Percentiles rank a stretch among this genome's conserved stretches.
Evolutionary conservation across 1,140 invertebrate species (phyloP).

Genomic region (Euura saliciscinereae): DNA sequence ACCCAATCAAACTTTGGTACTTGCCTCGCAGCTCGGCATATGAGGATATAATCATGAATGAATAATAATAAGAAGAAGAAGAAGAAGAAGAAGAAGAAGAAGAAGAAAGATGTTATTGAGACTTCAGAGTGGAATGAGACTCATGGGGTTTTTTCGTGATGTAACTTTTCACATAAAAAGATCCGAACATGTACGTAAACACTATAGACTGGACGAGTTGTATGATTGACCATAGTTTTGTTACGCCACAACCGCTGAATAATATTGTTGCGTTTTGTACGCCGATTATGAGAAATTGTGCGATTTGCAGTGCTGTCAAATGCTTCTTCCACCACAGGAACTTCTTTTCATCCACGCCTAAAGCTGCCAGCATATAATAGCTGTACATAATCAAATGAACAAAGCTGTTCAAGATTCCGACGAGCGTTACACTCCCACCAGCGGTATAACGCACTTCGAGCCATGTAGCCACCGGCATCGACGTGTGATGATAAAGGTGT

Average conservation of each 20-base stretch:
- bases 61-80: no score
- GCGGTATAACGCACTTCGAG: constrained; percentile 80
- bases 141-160: no score
- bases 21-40: no score
- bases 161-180: constrained; percentile 82
- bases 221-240: constrained; percentile 70
- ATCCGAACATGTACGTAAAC: constrained; percentile 85
- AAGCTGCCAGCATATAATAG: constrained; percentile 82
- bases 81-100: no score
- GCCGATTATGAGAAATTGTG: constrained; percentile 83
- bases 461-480: constrained; percentile 80
- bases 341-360: constrained; percentile 82
- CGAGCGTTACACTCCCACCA: constrained; percentile 82
- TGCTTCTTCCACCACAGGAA: constrained; percentile 94
- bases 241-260: constrained; percentile 70
- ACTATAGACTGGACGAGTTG: constrained; percentile 76
- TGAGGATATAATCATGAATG: no score
- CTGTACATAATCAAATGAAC: constrained; percentile 86
- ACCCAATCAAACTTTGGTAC: no score
- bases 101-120: no score
- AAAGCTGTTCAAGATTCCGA: constrained; percentile 85
- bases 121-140: no score
- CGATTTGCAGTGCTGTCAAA: constrained; percentile 83
- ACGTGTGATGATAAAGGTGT: constrained; percentile 76
- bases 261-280: constrained; percentile 71